Evolutionary conservation across 2,888 invertebrate genomes (phyloP), one percentile per base, ranked within the genome.

Genomic region (Zele albiditarsus): DNA sequence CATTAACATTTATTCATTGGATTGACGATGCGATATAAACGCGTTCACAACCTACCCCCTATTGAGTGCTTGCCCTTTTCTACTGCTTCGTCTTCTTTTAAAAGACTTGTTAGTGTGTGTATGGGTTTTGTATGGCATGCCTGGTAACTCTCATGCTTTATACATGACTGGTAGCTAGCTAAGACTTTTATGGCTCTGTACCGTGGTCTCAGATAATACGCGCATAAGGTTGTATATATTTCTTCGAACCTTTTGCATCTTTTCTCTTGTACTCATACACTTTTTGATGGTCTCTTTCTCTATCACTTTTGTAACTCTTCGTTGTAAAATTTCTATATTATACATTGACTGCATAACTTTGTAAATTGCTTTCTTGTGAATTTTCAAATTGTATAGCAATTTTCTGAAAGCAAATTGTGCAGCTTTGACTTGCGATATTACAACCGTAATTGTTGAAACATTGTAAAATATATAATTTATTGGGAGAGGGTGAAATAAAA

Each of bases 1-100:
- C 83, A 87, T 87, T 87, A 86, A 84, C 87, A 87, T 87, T 86
- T 87, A 86, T 87, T 84, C 84, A 86, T 84, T 82, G 85, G 83
- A 79, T 82, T 79, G 73, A 58, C 66, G 65, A 75, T 53, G 8
- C 20, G 73, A 76, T 66, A 53, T 31, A 25, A 33, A 23, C 10
- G 33, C 69, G 33, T 20, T 27, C 67, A 53, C 76, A 27, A 69
- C 58, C 46, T 33, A 71, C 62, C 58, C 27, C 69, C 27, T 53
- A 62, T 73, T 70, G 62, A 71, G 77, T 49, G 42, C 46, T 25
- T 46, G 27, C 23, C 23, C 20, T 16, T 31, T 16, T n/a, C 4
- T 46, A 27, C 46, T 5, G n/a, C 42, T 62, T 20, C 67, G 14
- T 33, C 12, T 68, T 27, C 5, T 33, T 33, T 8, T 46, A 16